A percentile compares a stretch with the other conserved stretches of the same genome.
These are phyloP conservation scores for Lagopus leucura DNA, from an alignment of 2,113 vertebrate species.

Conservation along the genomic window DNA sequence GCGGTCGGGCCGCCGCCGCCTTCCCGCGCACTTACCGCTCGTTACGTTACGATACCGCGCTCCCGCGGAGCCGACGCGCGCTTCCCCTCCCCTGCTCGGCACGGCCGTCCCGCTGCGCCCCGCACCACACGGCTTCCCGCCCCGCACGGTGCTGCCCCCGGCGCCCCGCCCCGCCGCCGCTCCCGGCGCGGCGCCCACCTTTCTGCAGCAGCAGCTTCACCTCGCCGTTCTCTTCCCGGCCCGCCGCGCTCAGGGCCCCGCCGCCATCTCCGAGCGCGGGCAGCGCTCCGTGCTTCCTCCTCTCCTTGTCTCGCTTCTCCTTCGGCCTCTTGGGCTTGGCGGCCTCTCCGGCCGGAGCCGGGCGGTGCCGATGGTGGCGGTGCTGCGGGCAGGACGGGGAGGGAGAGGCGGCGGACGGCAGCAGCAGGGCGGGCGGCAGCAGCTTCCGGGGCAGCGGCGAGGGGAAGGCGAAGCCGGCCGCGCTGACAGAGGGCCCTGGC, in stretches of 20 bases:
- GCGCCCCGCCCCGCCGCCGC: no score
- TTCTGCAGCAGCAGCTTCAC: constrained; percentile 83
- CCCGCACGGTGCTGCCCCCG: no score
- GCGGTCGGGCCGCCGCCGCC: neutral
- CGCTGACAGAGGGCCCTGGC: constrained; percentile 19
- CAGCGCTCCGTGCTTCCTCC: constrained; percentile 76
- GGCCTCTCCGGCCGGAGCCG: neutral
- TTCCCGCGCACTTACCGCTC: neutral
- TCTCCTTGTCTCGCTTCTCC: constrained; percentile 86
- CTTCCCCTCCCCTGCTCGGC: neutral
- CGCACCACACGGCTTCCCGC: neutral
- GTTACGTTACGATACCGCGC: no score
- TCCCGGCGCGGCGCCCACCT: constrained; percentile 74
- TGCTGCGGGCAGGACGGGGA: constrained; percentile 35
- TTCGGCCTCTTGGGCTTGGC: constrained; percentile 83
- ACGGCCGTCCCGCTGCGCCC: no score
- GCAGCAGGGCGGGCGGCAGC: constrained; percentile 68
- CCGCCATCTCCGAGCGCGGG: constrained; percentile 59
- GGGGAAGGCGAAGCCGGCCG: constrained; percentile 71
- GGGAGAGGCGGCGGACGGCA: constrained; percentile 1
- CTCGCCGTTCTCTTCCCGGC: constrained; percentile 89
- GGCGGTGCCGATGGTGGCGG: constrained; percentile 58
- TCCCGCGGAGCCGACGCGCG: no score
- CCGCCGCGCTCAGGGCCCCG: constrained; percentile 72
- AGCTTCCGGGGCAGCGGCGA: constrained; percentile 82